phyloP scores from a whole-genome alignment of 2,888 invertebrate species.

The Plemyria rubiginata region DNA sequence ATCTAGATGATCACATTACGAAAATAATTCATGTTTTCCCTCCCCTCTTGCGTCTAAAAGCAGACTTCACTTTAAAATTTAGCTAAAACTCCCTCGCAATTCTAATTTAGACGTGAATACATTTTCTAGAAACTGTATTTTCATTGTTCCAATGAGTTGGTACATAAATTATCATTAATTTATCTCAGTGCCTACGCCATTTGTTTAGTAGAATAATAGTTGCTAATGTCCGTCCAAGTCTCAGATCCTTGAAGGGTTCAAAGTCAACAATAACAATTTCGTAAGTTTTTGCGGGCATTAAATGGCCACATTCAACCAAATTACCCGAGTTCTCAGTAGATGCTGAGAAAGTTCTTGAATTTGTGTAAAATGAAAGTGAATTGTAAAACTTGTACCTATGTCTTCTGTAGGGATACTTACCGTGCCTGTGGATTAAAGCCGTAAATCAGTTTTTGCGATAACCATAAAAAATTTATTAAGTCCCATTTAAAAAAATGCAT shows the following conservation, averaged over 20 bases:
- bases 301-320: too few relatives aligned
- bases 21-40: constrained; percentile 2
- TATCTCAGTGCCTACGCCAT: background rate
- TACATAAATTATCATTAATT: constrained; percentile 40
- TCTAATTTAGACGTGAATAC: constrained; percentile 35
- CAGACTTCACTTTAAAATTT: constrained; percentile 22
- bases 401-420: too few relatives aligned
- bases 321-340: too few relatives aligned
- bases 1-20: background rate
- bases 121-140: constrained; percentile 36
- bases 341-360: too few relatives aligned
- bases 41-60: constrained; percentile 1
- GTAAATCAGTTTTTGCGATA: too few relatives aligned
- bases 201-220: constrained; percentile 22
- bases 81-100: constrained; percentile 29
- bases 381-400: too few relatives aligned
- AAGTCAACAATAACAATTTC: constrained; percentile 1
- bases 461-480: too few relatives aligned
- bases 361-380: too few relatives aligned
- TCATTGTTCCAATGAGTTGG: constrained; percentile 39
- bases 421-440: too few relatives aligned
- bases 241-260: constrained; percentile 4
- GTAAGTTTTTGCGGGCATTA: background rate
- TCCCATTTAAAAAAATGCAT: background rate
- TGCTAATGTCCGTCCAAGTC: constrained; percentile 18